A percentile compares a stretch with the other conserved stretches of the same genome.
Evolutionary conservation across 2,113 vertebrate genomes (phyloP).

Genomic region (Delphinus delphis): DNA sequence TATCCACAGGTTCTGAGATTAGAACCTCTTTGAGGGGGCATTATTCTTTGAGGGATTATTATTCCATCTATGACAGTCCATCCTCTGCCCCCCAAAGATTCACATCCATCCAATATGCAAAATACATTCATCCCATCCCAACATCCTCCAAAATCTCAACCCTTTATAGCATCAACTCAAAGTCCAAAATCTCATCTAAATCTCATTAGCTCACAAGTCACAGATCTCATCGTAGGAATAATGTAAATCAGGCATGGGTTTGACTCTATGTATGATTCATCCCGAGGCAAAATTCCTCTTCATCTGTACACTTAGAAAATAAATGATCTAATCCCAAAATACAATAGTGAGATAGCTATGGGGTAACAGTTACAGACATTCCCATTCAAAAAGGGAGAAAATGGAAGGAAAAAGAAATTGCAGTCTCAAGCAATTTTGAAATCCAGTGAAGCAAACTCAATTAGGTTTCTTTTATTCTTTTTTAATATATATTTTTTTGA

Average conservation of each 20-base stretch:
- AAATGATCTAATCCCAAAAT: neutral
- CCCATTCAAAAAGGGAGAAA: neutral
- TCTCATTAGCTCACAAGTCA: neutral
- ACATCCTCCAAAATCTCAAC: neutral
- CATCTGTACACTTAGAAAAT: neutral
- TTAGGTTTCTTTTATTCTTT: too few relatives aligned
- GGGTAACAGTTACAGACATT: neutral
- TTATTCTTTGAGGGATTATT: too few relatives aligned
- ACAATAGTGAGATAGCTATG: accelerated
- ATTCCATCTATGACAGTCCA: neutral
- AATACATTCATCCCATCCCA: neutral
- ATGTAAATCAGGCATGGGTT: neutral
- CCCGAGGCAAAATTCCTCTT: neutral
- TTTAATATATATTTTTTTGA: too few relatives aligned
- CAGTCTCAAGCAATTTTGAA: neutral
- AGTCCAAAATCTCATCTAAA: neutral
- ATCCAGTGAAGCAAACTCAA: accelerated
- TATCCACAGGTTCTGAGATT: neutral
- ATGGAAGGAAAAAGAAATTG: neutral
- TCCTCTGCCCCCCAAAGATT: neutral
- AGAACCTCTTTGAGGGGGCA: neutral
- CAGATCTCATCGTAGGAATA: neutral
- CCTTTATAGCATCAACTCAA: neutral
- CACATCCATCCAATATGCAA: neutral
- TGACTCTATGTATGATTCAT: too few relatives aligned